Base-by-base conservation (phyloP, 1,140 invertebrate genomes). In the Maconellicoccus hirsutus region DNA sequence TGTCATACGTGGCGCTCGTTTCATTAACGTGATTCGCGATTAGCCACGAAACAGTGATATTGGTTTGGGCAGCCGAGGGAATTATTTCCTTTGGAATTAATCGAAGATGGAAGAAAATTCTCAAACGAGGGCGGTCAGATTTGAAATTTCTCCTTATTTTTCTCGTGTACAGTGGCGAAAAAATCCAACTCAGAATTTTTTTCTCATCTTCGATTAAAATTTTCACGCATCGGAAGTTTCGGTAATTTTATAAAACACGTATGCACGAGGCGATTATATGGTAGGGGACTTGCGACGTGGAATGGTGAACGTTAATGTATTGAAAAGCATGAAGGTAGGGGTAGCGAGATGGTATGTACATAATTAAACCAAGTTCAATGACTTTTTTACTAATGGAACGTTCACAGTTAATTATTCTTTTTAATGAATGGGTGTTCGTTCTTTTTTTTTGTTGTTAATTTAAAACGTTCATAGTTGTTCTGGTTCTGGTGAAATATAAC, bases 371-470 rank as follows among this genome's bases (percentile, higher is more conserved):
- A 52, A 52, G 42, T 52, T 52, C 42, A 52, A 52, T 52, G 42
- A 52, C 42, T 52, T 52, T 52, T 52, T 52, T 52, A 52, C 42
- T 52, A 52, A 52, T 52, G 42, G 42, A 52, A 52, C 42, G 42
- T 52, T 52, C 42, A 52, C 42, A 52, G 42, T 52, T 52, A 52
- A 52, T 52, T 52, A 52, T 52, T 52, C 42, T 52, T 52, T 52
- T 52, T 52, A 52, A 52, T 52, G 42, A 52, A 52, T 52, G 42
- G 42, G 42, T 52, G 42, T 16, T 52, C 42, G 42, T 52, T 52
- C 42, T 16, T 52, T 33, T 33, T 33, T 33, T 52, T 52, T 52
- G 42, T 16, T 52, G 42, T 52, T 52, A 52, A 52, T 52, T 52
- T 52, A 52, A 52, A 16, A 52, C 42, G 42, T 52, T 52, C 42